Percentiles rank a stretch among this genome's conserved stretches.
Conservation (phyloP, 1,140 invertebrate species). For the Aphaenogaster ashmeadi region DNA sequence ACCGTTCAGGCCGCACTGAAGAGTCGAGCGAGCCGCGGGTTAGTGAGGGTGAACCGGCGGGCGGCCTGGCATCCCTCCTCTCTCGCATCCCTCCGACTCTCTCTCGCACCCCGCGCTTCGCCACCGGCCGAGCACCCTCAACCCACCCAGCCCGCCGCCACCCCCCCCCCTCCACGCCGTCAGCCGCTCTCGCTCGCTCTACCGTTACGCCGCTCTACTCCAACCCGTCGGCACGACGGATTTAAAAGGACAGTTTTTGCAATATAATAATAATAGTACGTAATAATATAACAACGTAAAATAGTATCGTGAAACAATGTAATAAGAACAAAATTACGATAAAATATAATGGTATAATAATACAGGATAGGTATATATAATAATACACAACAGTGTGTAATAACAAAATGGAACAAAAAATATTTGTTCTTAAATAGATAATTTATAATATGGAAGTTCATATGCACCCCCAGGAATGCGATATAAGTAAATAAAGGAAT, state of each 20-base stretch:
- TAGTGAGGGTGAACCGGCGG: conserved; percentile 81
- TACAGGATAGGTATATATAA: background rate
- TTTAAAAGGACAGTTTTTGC: conserved; percentile 24
- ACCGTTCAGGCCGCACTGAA: conserved; percentile 86
- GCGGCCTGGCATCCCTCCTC: conserved; percentile 76
- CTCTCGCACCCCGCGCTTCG: conserved; percentile 65
- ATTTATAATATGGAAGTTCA: background rate
- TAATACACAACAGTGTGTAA: background rate
- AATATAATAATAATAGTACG: background rate
- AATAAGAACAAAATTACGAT: background rate
- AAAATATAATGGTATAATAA: background rate
- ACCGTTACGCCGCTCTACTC: background rate
- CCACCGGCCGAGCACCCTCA: conserved; percentile 63
- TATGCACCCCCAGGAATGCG: background rate
- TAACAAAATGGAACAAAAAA: background rate
- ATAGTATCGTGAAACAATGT: background rate
- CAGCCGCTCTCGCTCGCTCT: conserved; percentile 43
- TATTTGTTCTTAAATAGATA: background rate
- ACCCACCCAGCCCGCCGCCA: conserved; percentile 60
- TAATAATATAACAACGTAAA: background rate
- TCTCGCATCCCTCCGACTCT: conserved; percentile 62
- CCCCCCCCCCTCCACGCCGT: conserved; percentile 28
- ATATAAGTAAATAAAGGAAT: background rate
- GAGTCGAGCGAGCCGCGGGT: conserved; percentile 74
- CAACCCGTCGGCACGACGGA: background rate